Evolutionary conservation across 2,797 vertebrate species (phyloP).

Genomic region (Ceryle rudis): DNA sequence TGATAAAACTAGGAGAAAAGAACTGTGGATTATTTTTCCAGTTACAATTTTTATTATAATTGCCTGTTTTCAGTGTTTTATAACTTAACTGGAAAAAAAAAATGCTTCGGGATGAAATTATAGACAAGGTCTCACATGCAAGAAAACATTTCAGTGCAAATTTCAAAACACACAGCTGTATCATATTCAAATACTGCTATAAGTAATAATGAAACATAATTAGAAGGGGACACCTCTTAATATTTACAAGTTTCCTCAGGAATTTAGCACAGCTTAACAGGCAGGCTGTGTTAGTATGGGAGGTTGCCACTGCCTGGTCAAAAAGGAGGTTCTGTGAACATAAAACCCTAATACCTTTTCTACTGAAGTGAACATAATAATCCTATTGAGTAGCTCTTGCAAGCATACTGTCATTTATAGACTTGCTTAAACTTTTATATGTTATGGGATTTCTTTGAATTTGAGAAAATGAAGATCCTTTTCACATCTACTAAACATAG

Average conservation of each 20-base stretch:
- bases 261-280: constrained; percentile 8
- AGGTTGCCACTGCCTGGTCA: background rate
- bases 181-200: constrained; percentile 4
- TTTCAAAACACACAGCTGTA: constrained; percentile 21
- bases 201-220: constrained; percentile 41
- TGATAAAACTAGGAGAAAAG: constrained; percentile 38
- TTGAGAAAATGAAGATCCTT: background rate
- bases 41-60: background rate
- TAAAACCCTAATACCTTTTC: background rate
- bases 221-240: constrained; percentile 2
- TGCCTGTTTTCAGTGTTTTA: constrained; percentile 1
- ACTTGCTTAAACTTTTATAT: background rate
- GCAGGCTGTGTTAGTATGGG: background rate
- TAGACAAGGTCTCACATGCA: background rate
- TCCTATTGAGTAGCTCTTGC: background rate
- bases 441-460: background rate
- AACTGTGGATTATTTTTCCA: background rate
- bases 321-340: background rate
- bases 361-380: background rate
- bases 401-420: background rate
- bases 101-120: constrained; percentile 5
- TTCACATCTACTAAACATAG: background rate
- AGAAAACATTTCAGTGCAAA: constrained; percentile 11
- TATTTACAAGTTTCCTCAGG: background rate
- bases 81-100: constrained; percentile 2